Evolutionary conservation across 2,113 vertebrate genomes (phyloP).

Genomic region (Macroglossus sobrinus): DNA sequence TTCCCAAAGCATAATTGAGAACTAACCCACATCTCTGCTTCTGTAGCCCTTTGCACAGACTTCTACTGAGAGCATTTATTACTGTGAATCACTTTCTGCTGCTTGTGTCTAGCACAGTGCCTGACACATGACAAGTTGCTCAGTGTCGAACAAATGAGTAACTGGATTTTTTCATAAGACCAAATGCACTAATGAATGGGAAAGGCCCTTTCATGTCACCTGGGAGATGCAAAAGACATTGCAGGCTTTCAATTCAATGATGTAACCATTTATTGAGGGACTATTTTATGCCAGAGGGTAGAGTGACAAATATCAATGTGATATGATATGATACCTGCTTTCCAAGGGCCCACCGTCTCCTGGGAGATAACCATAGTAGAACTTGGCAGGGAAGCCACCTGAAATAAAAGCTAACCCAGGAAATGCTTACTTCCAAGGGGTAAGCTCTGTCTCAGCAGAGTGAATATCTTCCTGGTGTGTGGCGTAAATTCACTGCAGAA

Average conservation of each 20-base stretch:
- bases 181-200: neutral
- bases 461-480: rapidly evolving
- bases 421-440: neutral
- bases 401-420: neutral
- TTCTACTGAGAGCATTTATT: neutral
- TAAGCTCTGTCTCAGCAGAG: neutral
- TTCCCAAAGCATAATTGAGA: neutral
- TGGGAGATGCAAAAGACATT: neutral
- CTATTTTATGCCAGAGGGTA: neutral
- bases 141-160: neutral
- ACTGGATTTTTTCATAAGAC: neutral
- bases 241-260: neutral
- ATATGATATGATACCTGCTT: neutral
- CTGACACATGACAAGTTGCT: neutral
- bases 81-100: neutral
- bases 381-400: neutral
- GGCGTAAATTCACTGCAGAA: neutral
- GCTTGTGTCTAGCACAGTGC: neutral
- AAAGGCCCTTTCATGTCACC: neutral
- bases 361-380: neutral
- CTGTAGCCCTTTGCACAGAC: neutral
- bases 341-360: neutral
- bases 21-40: neutral
- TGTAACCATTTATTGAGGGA: neutral
- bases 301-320: neutral